Conservation (phyloP, 2,797 vertebrate genomes). For the Uromys caudimaculatus region DNA sequence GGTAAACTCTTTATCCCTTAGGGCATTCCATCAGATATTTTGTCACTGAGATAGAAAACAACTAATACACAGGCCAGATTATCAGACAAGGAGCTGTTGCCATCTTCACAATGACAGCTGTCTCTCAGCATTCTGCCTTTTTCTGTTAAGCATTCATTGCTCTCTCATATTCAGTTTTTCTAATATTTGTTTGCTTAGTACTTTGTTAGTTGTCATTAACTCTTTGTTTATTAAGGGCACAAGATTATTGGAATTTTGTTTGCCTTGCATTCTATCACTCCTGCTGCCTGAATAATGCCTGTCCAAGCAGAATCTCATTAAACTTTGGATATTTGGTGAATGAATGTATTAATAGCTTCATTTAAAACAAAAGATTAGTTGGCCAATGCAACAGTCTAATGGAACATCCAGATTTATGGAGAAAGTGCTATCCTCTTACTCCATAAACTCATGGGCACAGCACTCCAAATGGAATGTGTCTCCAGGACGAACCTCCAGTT, state of each 20-base stretch:
- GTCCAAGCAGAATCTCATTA: not conserved
- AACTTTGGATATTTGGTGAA: not conserved
- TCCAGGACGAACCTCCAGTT: not conserved
- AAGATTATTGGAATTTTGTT: not conserved
- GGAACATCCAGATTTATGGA: not conserved
- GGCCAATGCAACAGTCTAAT: not conserved
- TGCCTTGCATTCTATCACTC: not conserved
- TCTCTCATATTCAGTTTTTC: not conserved
- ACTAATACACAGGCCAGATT: not conserved
- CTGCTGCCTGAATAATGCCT: not conserved
- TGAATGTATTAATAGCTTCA: not conserved
- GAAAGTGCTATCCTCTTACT: not conserved
- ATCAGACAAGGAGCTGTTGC: not conserved
- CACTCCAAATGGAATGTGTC: not conserved
- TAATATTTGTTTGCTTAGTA: not conserved
- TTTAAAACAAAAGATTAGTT: slow-evolving; percentile 26
- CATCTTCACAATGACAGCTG: not conserved
- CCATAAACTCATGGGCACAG: not conserved
- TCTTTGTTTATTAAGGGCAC: not conserved
- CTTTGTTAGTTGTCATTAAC: not conserved
- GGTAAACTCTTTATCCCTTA: not conserved
- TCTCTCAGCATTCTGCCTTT: not conserved
- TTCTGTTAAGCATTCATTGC: not conserved
- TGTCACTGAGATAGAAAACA: not conserved
- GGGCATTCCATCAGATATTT: not conserved